Conservation (phyloP, 2,113 vertebrate species). For the Speoplatyrhinus poulsoni region DNA sequence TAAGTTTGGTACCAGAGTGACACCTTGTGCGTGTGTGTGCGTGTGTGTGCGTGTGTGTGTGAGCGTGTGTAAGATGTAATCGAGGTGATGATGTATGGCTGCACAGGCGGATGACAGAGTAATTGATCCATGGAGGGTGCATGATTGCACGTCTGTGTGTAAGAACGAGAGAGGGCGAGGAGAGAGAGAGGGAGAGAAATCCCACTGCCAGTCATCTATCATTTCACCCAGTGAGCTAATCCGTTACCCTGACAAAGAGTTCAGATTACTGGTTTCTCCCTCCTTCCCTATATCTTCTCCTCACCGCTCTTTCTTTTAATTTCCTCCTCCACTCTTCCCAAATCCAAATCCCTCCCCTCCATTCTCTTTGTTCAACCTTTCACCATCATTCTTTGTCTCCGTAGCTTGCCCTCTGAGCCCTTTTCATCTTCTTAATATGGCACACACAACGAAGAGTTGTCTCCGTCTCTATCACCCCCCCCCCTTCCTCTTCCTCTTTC, state of each 20-base stretch:
- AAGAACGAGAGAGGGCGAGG: neutral
- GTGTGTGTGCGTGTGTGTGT: slow-evolving; percentile 9
- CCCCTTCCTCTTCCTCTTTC: neutral
- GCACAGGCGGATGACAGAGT: slow-evolving; percentile 58
- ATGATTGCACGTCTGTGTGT: slow-evolving; percentile 46
- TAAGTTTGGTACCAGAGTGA: neutral
- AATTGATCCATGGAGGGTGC: slow-evolving; percentile 63
- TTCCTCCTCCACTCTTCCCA: neutral
- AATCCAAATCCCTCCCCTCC: slow-evolving; percentile 20
- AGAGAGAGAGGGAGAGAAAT: slow-evolving; percentile 8
- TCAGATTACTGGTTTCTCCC: slow-evolving; percentile 57
- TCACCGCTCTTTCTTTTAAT: neutral
- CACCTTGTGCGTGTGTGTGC: neutral
- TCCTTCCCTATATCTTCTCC: slow-evolving; percentile 19
- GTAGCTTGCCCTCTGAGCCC: slow-evolving; percentile 18
- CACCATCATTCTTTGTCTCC: slow-evolving; percentile 17
- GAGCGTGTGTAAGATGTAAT: slow-evolving; percentile 56
- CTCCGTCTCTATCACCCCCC: slow-evolving; percentile 11
- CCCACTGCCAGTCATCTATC: slow-evolving; percentile 63
- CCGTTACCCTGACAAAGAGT: slow-evolving; percentile 67
- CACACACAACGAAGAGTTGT: neutral
- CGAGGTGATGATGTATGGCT: slow-evolving; percentile 63
- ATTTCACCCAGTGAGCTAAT: slow-evolving; percentile 67
- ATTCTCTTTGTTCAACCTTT: slow-evolving; percentile 7
- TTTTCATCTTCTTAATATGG: slow-evolving; percentile 23